phyloP scores from a whole-genome alignment of 1,140 invertebrate species.

The Acromyrmex echinatior region DNA sequence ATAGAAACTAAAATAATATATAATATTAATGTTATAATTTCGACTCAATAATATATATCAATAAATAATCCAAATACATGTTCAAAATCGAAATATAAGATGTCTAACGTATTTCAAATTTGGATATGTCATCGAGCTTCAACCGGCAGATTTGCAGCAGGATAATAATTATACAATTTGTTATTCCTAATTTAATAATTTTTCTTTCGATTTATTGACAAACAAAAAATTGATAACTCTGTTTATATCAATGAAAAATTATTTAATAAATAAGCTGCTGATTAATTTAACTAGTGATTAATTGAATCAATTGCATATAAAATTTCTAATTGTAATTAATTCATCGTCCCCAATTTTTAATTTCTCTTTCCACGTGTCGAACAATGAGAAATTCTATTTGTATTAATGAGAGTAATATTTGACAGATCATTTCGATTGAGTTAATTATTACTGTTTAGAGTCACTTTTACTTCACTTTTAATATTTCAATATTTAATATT shows the following conservation, averaged over 20 bases:
- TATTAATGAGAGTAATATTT: too few relatives aligned
- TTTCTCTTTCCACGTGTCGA: not conserved
- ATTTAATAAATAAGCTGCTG: too few relatives aligned
- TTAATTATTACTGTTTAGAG: not conserved
- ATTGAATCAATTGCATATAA: not conserved
- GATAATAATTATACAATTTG: not conserved
- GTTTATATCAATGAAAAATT: not conserved
- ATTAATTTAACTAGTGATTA: too few relatives aligned
- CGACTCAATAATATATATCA: too few relatives aligned
- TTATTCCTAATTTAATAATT: not conserved
- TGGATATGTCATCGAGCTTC: too few relatives aligned
- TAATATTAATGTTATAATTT: too few relatives aligned
- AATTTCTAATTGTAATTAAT: not conserved
- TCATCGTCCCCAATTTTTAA: not conserved
- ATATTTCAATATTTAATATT: constrained; percentile 2
- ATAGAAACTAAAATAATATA: too few relatives aligned
- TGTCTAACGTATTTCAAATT: too few relatives aligned
- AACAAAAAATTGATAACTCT: not conserved
- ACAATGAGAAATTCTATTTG: too few relatives aligned
- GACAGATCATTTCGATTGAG: not conserved
- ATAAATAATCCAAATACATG: too few relatives aligned
- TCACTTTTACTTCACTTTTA: too few relatives aligned
- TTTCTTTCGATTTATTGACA: not conserved
- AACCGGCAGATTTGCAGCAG: not conserved
- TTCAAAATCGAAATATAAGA: too few relatives aligned